A percentile compares a stretch with the other conserved stretches of the same genome.
phyloP scores from a whole-genome alignment of 2,888 invertebrate genomes.

The Hedychridium roseum region DNA sequence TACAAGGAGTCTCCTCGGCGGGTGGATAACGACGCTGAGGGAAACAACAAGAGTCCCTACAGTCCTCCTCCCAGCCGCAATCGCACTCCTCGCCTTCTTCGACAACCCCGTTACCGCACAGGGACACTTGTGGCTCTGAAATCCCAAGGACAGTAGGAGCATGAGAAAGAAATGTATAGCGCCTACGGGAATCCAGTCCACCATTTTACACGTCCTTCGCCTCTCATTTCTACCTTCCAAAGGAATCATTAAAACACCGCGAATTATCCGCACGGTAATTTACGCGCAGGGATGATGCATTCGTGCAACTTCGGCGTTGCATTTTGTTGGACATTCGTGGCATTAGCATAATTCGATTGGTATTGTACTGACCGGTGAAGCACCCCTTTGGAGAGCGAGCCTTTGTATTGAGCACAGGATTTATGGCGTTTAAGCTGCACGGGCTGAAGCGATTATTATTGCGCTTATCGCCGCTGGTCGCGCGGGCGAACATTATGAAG shows the following conservation, averaged over 20 bases:
- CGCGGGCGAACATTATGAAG: slow-evolving; percentile 99
- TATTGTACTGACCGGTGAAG: slow-evolving; percentile 77
- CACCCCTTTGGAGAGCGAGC: slow-evolving; percentile 91
- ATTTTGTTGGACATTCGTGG: too few relatives aligned
- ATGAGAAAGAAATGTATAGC: neutral
- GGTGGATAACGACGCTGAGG: slow-evolving; percentile 86
- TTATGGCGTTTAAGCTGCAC: slow-evolving; percentile 91
- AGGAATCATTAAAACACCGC: too few relatives aligned
- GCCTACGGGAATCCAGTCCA: too few relatives aligned
- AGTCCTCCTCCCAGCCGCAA: slow-evolving; percentile 98
- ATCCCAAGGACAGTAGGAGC: slow-evolving; percentile 17
- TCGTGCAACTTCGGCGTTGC: too few relatives aligned
- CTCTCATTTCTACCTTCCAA: too few relatives aligned
- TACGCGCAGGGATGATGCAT: too few relatives aligned
- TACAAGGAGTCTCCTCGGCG: slow-evolving; percentile 83
- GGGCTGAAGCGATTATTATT: slow-evolving; percentile 95
- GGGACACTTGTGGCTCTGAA: slow-evolving; percentile 88
- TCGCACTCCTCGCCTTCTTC: slow-evolving; percentile 98
- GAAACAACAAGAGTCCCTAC: slow-evolving; percentile 91
- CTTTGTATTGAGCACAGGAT: slow-evolving; percentile 90
- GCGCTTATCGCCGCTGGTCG: slow-evolving; percentile 96
- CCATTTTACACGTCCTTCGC: too few relatives aligned
- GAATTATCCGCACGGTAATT: too few relatives aligned
- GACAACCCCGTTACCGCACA: slow-evolving; percentile 98
- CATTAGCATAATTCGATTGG: neutral